These are phyloP conservation scores for Agrochola circellaris DNA, from an alignment of 2,888 invertebrate genomes.

Conservation along the genomic window DNA sequence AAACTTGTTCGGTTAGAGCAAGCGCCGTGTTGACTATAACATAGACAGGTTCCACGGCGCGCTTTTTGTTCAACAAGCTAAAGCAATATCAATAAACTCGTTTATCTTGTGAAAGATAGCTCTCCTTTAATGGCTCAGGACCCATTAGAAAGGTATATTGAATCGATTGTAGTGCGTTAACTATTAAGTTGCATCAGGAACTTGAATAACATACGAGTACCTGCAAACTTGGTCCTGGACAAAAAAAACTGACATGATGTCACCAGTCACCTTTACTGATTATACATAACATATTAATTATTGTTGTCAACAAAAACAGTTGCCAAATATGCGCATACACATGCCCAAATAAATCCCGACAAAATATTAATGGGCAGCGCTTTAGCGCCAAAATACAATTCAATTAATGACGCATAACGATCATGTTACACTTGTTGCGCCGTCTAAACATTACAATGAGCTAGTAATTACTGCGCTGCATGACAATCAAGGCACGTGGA, in stretches of 20 bases:
- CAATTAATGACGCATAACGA: slow-evolving; percentile 76
- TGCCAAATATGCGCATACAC: slow-evolving; percentile 73
- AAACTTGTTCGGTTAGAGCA: slow-evolving; percentile 81
- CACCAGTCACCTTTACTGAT: slow-evolving; percentile 48
- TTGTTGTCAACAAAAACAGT: slow-evolving; percentile 65
- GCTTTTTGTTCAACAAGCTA: slow-evolving; percentile 76
- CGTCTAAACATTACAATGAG: slow-evolving; percentile 69
- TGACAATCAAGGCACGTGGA: slow-evolving; percentile 69
- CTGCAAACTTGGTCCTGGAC: slow-evolving; percentile 17
- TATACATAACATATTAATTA: slow-evolving; percentile 45
- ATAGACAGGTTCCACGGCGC: slow-evolving; percentile 77
- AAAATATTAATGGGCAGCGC: slow-evolving; percentile 70
- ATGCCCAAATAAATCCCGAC: slow-evolving; percentile 73
- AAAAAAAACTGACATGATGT: slow-evolving; percentile 52
- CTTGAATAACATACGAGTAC: slow-evolving; percentile 11
- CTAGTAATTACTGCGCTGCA: slow-evolving; percentile 67
- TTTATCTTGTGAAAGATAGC: slow-evolving; percentile 80
- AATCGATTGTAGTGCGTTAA: slow-evolving; percentile 43
- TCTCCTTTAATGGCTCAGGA: slow-evolving; percentile 76
- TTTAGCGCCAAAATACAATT: slow-evolving; percentile 74
- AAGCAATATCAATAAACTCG: slow-evolving; percentile 83
- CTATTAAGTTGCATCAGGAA: slow-evolving; percentile 45
- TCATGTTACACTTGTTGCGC: slow-evolving; percentile 74
- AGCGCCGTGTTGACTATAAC: slow-evolving; percentile 79
- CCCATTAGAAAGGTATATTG: slow-evolving; percentile 71